A percentile compares a stretch with the other conserved stretches of the same genome.
phyloP scores from a whole-genome alignment of 2,888 invertebrate genomes.

The Mellilla xanthometata region DNA sequence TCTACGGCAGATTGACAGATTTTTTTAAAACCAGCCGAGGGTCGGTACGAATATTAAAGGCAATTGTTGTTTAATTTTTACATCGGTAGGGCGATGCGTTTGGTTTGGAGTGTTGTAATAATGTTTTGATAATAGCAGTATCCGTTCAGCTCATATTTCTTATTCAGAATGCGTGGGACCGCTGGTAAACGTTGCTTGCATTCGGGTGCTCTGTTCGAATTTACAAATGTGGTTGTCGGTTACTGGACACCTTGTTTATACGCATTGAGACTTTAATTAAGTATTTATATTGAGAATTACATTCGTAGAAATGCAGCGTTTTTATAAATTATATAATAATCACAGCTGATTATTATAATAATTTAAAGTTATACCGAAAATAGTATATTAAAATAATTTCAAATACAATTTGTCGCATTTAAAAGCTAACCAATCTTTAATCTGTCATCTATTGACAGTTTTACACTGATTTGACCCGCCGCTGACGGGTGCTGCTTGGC shows the following conservation, averaged over 20 bases:
- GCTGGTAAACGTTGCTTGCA: constrained; percentile 33
- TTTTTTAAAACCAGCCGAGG: constrained; percentile 75
- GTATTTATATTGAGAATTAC: background rate
- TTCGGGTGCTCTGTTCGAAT: constrained; percentile 54
- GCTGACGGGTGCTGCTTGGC: constrained; percentile 59
- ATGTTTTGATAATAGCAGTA: constrained; percentile 82
- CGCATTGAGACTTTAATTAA: constrained; percentile 4
- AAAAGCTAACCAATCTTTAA: constrained; percentile 38
- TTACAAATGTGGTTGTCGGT: constrained; percentile 55
- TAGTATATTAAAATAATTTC: no score
- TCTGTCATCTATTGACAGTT: constrained; percentile 65
- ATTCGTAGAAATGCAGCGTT: background rate
- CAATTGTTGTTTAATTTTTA: constrained; percentile 83
- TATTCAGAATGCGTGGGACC: constrained; percentile 80
- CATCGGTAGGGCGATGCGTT: constrained; percentile 72
- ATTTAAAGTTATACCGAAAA: no score
- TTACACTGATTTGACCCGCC: constrained; percentile 55
- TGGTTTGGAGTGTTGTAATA: constrained; percentile 82
- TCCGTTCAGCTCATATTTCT: constrained; percentile 81
- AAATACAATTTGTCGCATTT: no score
- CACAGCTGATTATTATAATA: no score
- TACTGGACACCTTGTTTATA: constrained; percentile 60
- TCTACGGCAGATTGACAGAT: constrained; percentile 81
- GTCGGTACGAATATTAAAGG: constrained; percentile 79
- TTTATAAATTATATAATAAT: background rate